Percentiles rank a stretch among this genome's conserved stretches.
phyloP scores from a whole-genome alignment of 1,140 invertebrate genomes.

The Patella vulgata region DNA sequence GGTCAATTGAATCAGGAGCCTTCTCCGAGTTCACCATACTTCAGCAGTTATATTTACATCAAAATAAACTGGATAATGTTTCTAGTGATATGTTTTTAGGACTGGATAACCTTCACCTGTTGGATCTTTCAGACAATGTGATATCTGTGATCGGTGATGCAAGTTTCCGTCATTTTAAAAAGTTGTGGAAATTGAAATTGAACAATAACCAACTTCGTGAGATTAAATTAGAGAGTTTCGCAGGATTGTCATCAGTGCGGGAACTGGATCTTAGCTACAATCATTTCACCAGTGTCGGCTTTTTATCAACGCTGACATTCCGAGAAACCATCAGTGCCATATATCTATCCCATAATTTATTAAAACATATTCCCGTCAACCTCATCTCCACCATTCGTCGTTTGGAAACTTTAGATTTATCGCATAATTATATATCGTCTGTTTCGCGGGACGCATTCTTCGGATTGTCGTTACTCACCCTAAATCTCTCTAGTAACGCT shows the following conservation, averaged over 20 bases:
- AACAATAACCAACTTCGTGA: conserved; percentile 26
- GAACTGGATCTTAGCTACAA: no score
- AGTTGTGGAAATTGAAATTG: conserved; percentile 25
- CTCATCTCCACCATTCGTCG: conserved; percentile 25
- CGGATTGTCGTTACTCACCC: conserved; percentile 24
- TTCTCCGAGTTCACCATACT: conserved; percentile 25
- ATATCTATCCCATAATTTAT: conserved; percentile 24
- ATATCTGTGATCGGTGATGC: conserved; percentile 21
- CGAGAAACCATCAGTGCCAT: conserved; percentile 21
- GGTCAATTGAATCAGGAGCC: conserved; percentile 13
- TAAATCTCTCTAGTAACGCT: conserved; percentile 32
- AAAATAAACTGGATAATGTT: conserved; percentile 24
- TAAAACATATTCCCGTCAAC: conserved; percentile 25
- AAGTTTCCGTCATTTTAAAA: conserved; percentile 23
- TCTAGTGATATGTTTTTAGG: conserved; percentile 12
- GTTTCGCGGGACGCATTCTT: conserved; percentile 29
- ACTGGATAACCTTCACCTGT: conserved; percentile 10
- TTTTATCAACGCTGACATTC: conserved; percentile 19
- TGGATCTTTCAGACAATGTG: conserved; percentile 36
- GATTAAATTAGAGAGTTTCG: conserved; percentile 8
- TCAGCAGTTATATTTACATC: conserved; percentile 27
- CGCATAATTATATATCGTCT: conserved; percentile 24
- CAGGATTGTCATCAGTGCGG: background rate
- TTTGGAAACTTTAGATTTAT: conserved; percentile 26
- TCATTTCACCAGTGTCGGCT: background rate